Evolutionary conservation across 1,140 invertebrate species (phyloP).

Genomic region (Paraescarpia echinospica): DNA sequence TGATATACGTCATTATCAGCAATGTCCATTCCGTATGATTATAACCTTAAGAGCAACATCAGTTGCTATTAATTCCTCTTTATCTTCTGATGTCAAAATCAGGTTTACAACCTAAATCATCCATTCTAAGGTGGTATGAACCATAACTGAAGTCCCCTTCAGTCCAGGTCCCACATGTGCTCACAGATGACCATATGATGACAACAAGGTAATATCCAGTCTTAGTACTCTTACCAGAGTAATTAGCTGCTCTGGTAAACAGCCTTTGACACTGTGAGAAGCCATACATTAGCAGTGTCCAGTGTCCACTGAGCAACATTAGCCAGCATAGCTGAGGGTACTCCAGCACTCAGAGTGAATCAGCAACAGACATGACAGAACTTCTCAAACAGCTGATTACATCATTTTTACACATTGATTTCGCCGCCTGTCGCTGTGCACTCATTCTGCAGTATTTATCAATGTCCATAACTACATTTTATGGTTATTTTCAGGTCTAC

Average conservation of each 20-base stretch:
- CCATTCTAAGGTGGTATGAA: too few species aligned
- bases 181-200: background rate
- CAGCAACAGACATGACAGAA: background rate
- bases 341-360: too few species aligned
- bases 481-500: background rate
- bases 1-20: too few species aligned
- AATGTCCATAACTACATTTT: background rate
- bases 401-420: background rate
- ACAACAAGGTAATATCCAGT: background rate
- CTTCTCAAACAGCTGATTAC: background rate
- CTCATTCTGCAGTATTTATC: background rate
- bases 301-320: too few species aligned
- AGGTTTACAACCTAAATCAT: too few species aligned
- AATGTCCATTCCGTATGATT: too few species aligned
- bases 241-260: background rate
- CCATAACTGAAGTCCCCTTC: too few species aligned
- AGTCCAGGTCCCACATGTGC: too few species aligned
- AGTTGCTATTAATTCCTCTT: too few species aligned
- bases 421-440: background rate
- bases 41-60: too few species aligned
- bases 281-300: background rate
- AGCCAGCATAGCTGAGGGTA: too few species aligned
- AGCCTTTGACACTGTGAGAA: background rate
- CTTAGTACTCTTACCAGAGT: background rate
- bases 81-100: too few species aligned